Percentiles rank a stretch among this genome's conserved stretches.
Evolutionary conservation across 1,140 invertebrate species (phyloP).

Genomic region (Anastrepha ludens): DNA sequence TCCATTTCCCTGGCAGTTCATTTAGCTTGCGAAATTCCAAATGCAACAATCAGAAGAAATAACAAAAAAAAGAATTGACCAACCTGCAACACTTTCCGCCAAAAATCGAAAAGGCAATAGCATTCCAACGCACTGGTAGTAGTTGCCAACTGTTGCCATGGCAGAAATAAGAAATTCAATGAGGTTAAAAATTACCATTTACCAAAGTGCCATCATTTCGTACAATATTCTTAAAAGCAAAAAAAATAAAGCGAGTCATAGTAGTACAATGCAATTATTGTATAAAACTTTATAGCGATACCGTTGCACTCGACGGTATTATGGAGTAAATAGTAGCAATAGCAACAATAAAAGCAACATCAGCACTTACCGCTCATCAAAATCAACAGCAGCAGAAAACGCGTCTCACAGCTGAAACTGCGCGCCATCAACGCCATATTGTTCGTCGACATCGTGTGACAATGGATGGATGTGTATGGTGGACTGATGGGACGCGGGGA

Average conservation of each 20-base stretch:
- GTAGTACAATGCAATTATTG: background rate
- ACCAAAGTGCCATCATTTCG: conserved; percentile 40
- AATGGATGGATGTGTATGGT: background rate
- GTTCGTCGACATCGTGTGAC: background rate
- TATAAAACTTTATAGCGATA: background rate
- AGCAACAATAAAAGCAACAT: conserved; percentile 5
- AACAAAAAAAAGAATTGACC: conserved; percentile 1
- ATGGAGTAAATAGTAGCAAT: background rate
- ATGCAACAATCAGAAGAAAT: background rate
- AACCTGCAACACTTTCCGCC: background rate
- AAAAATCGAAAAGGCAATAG: background rate
- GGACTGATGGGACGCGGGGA: background rate
- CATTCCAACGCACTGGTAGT: background rate
- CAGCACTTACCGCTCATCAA: conserved; percentile 39
- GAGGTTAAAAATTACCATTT: conserved; percentile 47
- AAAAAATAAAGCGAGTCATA: background rate
- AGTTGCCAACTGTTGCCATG: background rate
- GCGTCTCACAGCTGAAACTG: conserved; percentile 12
- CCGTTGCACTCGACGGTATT: background rate
- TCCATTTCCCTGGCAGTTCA: conserved; percentile 31
- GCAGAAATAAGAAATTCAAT: conserved; percentile 30
- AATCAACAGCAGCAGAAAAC: conserved; percentile 33
- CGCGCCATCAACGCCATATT: background rate
- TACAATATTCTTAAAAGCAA: background rate
- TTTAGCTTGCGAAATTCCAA: conserved; percentile 29